phyloP scores from a whole-genome alignment of 1,140 invertebrate genomes.

The Battus philenor region DNA sequence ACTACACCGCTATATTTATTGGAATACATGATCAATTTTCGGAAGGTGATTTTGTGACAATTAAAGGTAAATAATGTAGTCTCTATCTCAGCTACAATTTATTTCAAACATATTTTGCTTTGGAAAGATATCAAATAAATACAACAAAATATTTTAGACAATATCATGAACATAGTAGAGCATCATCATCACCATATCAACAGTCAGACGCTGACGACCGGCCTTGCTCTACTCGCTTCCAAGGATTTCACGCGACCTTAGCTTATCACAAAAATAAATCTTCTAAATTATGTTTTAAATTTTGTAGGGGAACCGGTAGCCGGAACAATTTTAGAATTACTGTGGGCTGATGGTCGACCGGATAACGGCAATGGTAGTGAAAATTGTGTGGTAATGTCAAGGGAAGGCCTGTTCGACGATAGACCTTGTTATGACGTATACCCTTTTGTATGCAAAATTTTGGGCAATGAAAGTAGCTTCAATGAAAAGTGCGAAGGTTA shows the following conservation, averaged over 20 bases:
- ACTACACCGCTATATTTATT: slow-evolving; percentile 48
- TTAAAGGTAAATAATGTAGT: slow-evolving; percentile 37
- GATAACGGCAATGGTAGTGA: slow-evolving; percentile 37
- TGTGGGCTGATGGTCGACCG: slow-evolving; percentile 48
- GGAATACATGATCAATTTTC: slow-evolving; percentile 49
- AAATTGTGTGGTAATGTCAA: slow-evolving; percentile 50
- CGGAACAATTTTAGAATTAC: slow-evolving; percentile 38
- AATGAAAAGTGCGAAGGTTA: slow-evolving; percentile 42
- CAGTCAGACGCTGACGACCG: no score
- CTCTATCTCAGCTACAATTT: no score
- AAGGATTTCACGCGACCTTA: no score
- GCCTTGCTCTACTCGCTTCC: no score
- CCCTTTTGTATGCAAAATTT: slow-evolving; percentile 54
- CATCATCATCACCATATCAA: no score
- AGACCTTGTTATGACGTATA: slow-evolving; percentile 37
- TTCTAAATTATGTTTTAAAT: no score
- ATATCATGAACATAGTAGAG: no score
- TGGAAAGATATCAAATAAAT: no score
- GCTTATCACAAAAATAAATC: no score
- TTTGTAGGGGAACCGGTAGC: slow-evolving; percentile 42
- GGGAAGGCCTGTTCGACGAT: slow-evolving; percentile 49
- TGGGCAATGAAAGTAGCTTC: slow-evolving; percentile 36
- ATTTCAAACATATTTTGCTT: slow-evolving; percentile 7
- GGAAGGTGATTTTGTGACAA: slow-evolving; percentile 41
- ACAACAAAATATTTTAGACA: no score